These are phyloP conservation scores for Drosophila barbarae DNA, from an alignment of 2,888 invertebrate species.

Conservation along the genomic window DNA sequence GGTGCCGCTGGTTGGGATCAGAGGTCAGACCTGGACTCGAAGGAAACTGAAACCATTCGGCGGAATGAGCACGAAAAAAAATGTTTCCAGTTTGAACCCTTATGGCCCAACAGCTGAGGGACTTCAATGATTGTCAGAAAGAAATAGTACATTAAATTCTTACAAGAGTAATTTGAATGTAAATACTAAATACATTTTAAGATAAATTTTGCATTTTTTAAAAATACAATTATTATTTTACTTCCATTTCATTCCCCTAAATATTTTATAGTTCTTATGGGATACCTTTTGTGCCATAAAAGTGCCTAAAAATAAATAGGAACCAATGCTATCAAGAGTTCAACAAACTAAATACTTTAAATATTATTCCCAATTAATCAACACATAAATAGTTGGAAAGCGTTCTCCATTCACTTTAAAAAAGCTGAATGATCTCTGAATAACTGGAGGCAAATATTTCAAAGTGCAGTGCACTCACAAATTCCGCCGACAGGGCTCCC, in stretches of 20 bases:
- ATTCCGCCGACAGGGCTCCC: slow-evolving; percentile 29
- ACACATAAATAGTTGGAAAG: neutral
- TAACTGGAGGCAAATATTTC: slow-evolving; percentile 36
- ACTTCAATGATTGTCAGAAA: neutral
- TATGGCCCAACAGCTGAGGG: slow-evolving; percentile 1
- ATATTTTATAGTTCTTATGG: neutral
- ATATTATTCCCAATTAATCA: slow-evolving; percentile 8
- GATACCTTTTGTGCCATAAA: neutral
- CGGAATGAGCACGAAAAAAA: slow-evolving; percentile 6
- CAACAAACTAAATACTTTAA: slow-evolving; percentile 4
- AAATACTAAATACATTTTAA: too few relatives aligned
- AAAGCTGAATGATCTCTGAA: slow-evolving; percentile 22
- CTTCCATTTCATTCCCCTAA: neutral
- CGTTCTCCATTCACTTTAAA: slow-evolving; percentile 3
- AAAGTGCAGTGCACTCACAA: slow-evolving; percentile 32
- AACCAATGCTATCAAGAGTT: neutral
- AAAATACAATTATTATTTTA: too few relatives aligned
- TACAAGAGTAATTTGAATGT: neutral
- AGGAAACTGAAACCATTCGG: slow-evolving; percentile 19
- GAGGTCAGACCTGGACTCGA: slow-evolving; percentile 21
- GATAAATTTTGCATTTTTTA: too few relatives aligned
- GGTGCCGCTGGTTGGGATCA: slow-evolving; percentile 15
- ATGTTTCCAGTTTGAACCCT: slow-evolving; percentile 5
- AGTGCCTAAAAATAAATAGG: neutral
- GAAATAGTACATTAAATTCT: neutral